These are phyloP conservation scores for Eubucco bourcierii DNA, from an alignment of 2,113 vertebrate genomes.

Conservation along the genomic window DNA sequence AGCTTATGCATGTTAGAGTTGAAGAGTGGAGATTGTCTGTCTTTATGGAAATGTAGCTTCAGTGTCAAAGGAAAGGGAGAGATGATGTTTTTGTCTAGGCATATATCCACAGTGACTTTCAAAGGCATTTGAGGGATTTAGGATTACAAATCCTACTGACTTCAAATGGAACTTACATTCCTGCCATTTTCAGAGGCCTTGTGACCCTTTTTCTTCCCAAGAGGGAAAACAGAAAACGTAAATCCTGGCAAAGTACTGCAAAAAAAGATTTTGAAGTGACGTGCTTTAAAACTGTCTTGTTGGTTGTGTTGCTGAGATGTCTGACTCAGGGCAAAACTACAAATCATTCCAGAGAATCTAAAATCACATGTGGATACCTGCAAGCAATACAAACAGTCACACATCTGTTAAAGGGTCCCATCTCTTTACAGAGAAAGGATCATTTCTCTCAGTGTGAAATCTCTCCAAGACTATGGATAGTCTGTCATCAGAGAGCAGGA, in stretches of 20 bases:
- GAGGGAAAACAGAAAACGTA: not conserved
- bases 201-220: not conserved
- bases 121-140: conserved; percentile 23
- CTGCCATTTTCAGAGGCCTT: not conserved
- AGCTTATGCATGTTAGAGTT: not conserved
- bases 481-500: not conserved
- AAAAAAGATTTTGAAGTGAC: not conserved
- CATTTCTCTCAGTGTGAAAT: not conserved
- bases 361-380: not conserved
- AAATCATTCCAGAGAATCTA: not conserved
- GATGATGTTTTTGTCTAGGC: conserved; percentile 16
- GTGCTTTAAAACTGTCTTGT: not conserved
- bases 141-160: conserved; percentile 37
- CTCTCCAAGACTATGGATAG: not conserved
- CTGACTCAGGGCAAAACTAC: conserved; percentile 20
- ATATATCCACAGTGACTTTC: not conserved
- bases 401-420: not conserved
- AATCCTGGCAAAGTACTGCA: not conserved
- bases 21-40: not conserved
- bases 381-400: not conserved
- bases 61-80: not conserved
- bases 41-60: conserved; percentile 3
- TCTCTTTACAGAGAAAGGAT: not conserved
- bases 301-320: not conserved
- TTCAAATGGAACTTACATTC: not conserved